A percentile compares a stretch with the other conserved stretches of the same genome.
Evolutionary conservation across 1,140 invertebrate species (phyloP).

Genomic region (Drosophila varians): DNA sequence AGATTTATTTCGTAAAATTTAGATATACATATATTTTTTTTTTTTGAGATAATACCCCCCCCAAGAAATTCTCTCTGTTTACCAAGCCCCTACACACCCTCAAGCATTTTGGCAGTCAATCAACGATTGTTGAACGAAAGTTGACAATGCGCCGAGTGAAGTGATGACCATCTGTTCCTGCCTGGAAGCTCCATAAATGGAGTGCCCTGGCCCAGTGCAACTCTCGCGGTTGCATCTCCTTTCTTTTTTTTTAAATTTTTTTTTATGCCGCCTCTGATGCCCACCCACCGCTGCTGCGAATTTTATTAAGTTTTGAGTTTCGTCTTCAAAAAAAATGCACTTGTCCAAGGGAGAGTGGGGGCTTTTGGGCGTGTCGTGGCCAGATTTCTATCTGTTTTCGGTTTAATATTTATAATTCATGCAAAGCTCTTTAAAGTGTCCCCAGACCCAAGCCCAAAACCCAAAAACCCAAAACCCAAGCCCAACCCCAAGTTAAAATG

Average conservation of each 20-base stretch:
- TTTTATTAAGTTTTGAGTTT: not conserved
- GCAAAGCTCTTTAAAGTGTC: constrained; percentile 9
- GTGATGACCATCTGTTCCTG: constrained; percentile 69
- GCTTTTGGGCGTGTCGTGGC: constrained; percentile 34
- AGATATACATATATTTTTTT: too few species aligned
- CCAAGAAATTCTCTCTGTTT: not conserved
- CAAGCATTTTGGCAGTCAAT: constrained; percentile 12
- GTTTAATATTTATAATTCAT: constrained; percentile 72
- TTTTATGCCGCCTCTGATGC: not conserved
- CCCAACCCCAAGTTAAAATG: constrained; percentile 28
- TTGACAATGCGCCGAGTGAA: constrained; percentile 62
- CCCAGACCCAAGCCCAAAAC: constrained; percentile 15
- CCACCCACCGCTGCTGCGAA: constrained; percentile 7
- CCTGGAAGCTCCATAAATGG: constrained; percentile 38
- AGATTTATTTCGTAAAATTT: too few species aligned
- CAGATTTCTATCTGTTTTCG: constrained; percentile 68
- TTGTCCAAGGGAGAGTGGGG: constrained; percentile 9
- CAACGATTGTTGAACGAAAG: constrained; percentile 53
- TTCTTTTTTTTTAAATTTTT: not conserved
- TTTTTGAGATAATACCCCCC: too few species aligned
- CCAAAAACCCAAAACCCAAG: constrained; percentile 1
- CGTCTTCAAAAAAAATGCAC: constrained; percentile 25
- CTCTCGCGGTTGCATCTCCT: constrained; percentile 9
- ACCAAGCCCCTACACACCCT: not conserved
- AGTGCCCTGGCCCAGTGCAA: constrained; percentile 24